phyloP scores from a whole-genome alignment of 1,140 invertebrate genomes.

The Brachionus sp. region DNA sequence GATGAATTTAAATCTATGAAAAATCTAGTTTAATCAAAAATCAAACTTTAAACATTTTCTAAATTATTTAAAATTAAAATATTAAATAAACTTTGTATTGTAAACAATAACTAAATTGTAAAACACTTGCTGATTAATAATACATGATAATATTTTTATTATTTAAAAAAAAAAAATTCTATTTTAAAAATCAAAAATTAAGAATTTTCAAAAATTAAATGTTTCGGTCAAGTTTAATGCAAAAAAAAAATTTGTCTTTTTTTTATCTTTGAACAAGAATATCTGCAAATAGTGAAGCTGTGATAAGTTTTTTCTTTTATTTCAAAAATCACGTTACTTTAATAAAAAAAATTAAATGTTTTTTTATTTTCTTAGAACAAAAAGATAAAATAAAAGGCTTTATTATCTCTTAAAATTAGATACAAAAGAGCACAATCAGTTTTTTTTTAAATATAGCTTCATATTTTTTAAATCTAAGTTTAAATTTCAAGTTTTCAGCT shows the following conservation, averaged over 20 bases:
- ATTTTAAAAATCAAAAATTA: neutral
- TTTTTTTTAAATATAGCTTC: neutral
- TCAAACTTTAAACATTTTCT: neutral
- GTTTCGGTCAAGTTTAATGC: neutral
- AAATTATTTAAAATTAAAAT: neutral
- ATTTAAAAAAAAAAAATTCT: too few relatives aligned
- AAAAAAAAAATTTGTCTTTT: neutral
- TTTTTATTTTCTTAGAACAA: neutral
- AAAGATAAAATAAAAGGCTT: conserved; percentile 4
- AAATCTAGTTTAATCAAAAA: too few relatives aligned
- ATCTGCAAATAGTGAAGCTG: neutral
- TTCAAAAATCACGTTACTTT: conserved; percentile 22
- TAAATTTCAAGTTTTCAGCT: conserved; percentile 4
- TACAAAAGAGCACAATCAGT: neutral
- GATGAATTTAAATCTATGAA: too few relatives aligned
- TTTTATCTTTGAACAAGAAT: neutral
- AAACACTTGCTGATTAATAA: neutral
- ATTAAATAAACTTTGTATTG: neutral
- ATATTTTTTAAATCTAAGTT: neutral
- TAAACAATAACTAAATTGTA: neutral
- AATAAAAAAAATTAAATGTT: neutral
- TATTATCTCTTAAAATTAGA: conserved; percentile 1
- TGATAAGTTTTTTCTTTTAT: neutral
- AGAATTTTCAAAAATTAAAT: neutral
- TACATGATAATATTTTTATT: neutral